Percentiles rank a stretch among this genome's conserved stretches.
Conservation (phyloP, 1,140 invertebrate genomes). For the Tribolium madens region DNA sequence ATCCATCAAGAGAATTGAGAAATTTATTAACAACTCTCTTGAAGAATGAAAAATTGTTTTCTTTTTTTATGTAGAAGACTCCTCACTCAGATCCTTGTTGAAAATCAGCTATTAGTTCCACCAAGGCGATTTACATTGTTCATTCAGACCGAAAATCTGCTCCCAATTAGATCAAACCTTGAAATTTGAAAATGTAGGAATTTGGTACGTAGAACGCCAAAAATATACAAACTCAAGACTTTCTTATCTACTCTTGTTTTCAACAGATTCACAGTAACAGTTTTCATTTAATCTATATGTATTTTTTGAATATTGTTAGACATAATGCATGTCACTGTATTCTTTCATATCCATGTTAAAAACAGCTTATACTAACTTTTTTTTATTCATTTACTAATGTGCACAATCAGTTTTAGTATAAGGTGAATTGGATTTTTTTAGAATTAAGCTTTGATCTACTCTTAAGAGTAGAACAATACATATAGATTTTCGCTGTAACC, state of each 20-base stretch:
- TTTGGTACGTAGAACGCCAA: slow-evolving; percentile 33
- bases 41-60: slow-evolving; percentile 51
- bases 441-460: slow-evolving; percentile 16
- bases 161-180: slow-evolving; percentile 7
- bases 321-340: slow-evolving; percentile 31
- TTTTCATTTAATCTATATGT: slow-evolving; percentile 36
- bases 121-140: slow-evolving; percentile 20
- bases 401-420: slow-evolving; percentile 29
- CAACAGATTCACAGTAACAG: slow-evolving; percentile 25
- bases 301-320: slow-evolving; percentile 1
- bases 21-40: slow-evolving; percentile 55
- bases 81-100: slow-evolving; percentile 16
- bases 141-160: slow-evolving; percentile 20
- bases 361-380: slow-evolving; percentile 31
- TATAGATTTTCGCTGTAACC: slow-evolving; percentile 22
- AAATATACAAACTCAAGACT: slow-evolving; percentile 31
- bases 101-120: slow-evolving; percentile 29
- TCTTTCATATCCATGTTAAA: slow-evolving; percentile 12
- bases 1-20: slow-evolving; percentile 52
- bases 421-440: slow-evolving; percentile 31
- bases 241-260: slow-evolving; percentile 27
- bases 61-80: slow-evolving; percentile 44
- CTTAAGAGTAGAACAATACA: slow-evolving; percentile 18
- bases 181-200: slow-evolving; percentile 26
- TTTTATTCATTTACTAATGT: slow-evolving; percentile 24